Evolutionary conservation across 1,140 invertebrate species (phyloP), one percentile per base, ranked within the genome.

Genomic region (Homalodisca vitripennis): DNA sequence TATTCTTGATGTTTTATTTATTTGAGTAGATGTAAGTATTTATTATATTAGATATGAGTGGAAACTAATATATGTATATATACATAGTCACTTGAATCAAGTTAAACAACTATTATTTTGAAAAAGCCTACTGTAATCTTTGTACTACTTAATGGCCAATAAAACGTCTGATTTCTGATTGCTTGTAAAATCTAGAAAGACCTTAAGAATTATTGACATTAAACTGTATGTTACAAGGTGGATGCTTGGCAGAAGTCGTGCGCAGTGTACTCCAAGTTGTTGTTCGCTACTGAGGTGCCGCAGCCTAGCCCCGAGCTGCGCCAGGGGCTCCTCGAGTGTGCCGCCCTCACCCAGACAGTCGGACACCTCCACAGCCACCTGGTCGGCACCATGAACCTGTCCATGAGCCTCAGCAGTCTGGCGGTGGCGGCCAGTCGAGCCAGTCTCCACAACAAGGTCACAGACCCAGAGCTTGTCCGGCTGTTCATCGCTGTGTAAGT

Each of bases 321-420:
- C 69, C 76, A 79, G 12, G 74, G 80, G n/a, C 74, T 85, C 0
- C 85, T 85, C 69, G 88, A 89, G 75, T 79, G 88, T 10, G 84
- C 85, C 0, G 86, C 87, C 0, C 78, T 83, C 1, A 81, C 88
- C n/a, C 87, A 88, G 76, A 83, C 84, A 26, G 73, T 88, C 14
- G 87, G 86, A 0, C 78, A 86, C 64, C 76, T 89, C 46, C 85
- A 84, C 55, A 80, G 84, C 41, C 82, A 85, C 71, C 87, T 73
- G 68, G 34, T 68, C 24, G 67, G 47, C 20, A 70, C 72, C 14
- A 68, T 70, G 60, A 70, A 74, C 41, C 67, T 75, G 30, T 72
- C 70, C 32, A 67, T 68, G 29, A 46, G 68, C 6, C 71, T 75
- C n/a, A 69, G 71, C 24, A 68, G 67, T 22, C 64, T 74, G n/a